A percentile compares a stretch with the other conserved stretches of the same genome.
Evolutionary conservation across 2,888 invertebrate species (phyloP).

Genomic region (Saturnia pavonia): DNA sequence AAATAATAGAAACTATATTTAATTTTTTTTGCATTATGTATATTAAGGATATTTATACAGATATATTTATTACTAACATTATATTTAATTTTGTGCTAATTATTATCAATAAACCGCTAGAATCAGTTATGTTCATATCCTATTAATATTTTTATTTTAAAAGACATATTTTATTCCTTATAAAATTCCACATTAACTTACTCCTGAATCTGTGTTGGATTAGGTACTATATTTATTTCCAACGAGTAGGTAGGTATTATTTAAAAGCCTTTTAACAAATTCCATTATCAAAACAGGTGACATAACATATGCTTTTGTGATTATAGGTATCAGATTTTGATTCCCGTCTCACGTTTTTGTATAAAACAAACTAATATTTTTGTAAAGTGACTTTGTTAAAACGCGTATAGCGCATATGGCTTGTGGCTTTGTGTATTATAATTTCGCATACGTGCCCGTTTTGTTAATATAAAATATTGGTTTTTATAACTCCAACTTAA

Average conservation of each 20-base stretch:
- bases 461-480: not conserved
- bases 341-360: not conserved
- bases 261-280: not conserved
- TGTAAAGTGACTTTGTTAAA: not conserved
- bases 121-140: not conserved
- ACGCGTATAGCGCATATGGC: not conserved
- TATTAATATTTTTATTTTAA: not conserved
- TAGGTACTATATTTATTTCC: not conserved
- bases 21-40: too few species aligned
- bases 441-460: not conserved
- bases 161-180: not conserved
- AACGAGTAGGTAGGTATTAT: constrained; percentile 2
- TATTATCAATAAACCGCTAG: not conserved
- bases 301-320: not conserved
- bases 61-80: not conserved
- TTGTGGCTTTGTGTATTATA: not conserved
- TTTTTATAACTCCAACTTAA: not conserved
- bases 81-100: not conserved
- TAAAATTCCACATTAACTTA: not conserved
- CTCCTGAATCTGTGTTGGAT: not conserved
- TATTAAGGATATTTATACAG: not conserved
- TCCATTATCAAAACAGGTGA: not conserved
- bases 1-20: too few species aligned
- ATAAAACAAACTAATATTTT: not conserved
- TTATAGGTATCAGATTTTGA: not conserved